Percentiles rank a stretch among this genome's conserved stretches.
Conservation (phyloP, 2,888 invertebrate genomes). For the Enchytraeus crypticus region DNA sequence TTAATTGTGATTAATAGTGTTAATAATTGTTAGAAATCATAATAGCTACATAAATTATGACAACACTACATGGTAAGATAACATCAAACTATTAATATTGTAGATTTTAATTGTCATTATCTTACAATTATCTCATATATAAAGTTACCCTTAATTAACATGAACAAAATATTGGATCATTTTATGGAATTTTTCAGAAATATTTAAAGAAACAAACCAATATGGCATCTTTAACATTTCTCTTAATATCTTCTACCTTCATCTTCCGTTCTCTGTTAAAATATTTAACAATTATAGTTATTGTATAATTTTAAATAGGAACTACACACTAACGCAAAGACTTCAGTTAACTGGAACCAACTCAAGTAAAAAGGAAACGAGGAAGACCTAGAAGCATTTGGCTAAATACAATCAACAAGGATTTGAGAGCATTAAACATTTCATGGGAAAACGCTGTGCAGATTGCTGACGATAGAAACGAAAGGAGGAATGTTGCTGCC, state of each 20-base stretch:
- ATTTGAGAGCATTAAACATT: too few relatives aligned
- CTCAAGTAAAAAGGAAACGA: neutral
- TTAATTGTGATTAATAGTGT: neutral
- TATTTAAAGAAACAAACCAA: too few relatives aligned
- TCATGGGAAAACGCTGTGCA: too few relatives aligned
- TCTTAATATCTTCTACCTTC: conserved; percentile 75
- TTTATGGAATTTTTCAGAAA: too few relatives aligned
- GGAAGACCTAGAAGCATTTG: too few relatives aligned
- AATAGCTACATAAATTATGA: neutral
- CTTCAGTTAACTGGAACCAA: neutral
- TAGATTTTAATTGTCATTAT: neutral
- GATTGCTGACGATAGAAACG: too few relatives aligned
- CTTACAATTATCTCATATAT: neutral
- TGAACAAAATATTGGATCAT: too few relatives aligned
- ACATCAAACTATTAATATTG: neutral
- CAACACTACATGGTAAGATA: neutral
- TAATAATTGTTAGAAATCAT: neutral
- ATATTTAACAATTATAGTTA: neutral
- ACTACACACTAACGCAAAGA: neutral
- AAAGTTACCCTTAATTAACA: too few relatives aligned
- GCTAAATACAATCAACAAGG: too few relatives aligned
- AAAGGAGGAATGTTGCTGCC: too few relatives aligned
- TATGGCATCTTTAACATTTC: conserved; percentile 96
- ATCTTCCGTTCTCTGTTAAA: conserved; percentile 77
- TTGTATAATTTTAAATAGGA: neutral